These are phyloP conservation scores for Mythimna pallens DNA, from an alignment of 2,888 invertebrate genomes.

Conservation along the genomic window DNA sequence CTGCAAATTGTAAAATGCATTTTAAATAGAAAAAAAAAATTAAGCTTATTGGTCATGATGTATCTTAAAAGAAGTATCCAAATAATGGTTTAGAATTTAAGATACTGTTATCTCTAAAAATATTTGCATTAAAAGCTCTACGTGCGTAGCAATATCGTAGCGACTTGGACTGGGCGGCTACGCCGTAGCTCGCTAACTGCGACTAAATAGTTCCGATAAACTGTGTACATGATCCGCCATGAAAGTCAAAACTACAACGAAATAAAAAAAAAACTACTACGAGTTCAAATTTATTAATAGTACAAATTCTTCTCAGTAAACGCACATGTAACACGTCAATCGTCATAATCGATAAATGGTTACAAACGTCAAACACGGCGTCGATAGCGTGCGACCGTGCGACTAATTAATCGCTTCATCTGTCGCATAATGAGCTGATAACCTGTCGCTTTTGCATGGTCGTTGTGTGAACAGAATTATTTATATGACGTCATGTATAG, in stretches of 20 bases:
- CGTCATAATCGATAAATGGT: slow-evolving; percentile 49
- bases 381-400: slow-evolving; percentile 53
- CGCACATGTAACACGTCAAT: slow-evolving; percentile 27
- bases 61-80: too few relatives aligned
- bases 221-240: not conserved
- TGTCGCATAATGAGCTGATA: slow-evolving; percentile 61
- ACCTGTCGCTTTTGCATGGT: slow-evolving; percentile 52
- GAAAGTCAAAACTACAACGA: too few relatives aligned
- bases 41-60: too few relatives aligned
- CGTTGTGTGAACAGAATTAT: slow-evolving; percentile 62
- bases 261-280: too few relatives aligned
- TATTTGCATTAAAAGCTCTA: not conserved
- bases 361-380: slow-evolving; percentile 55
- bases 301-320: slow-evolving; percentile 11
- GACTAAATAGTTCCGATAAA: not conserved
- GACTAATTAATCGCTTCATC: slow-evolving; percentile 60
- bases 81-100: too few relatives aligned
- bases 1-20: too few relatives aligned
- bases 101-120: not conserved
- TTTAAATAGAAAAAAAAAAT: too few relatives aligned
- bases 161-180: not conserved
- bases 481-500: slow-evolving; percentile 50
- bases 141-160: slow-evolving; percentile 15
- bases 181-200: slow-evolving; percentile 14
- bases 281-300: too few relatives aligned